Percentiles rank a stretch among this genome's conserved stretches.
Evolutionary conservation across 2,797 vertebrate species (phyloP).

Genomic region (Acrossocheilus fasciatus): DNA sequence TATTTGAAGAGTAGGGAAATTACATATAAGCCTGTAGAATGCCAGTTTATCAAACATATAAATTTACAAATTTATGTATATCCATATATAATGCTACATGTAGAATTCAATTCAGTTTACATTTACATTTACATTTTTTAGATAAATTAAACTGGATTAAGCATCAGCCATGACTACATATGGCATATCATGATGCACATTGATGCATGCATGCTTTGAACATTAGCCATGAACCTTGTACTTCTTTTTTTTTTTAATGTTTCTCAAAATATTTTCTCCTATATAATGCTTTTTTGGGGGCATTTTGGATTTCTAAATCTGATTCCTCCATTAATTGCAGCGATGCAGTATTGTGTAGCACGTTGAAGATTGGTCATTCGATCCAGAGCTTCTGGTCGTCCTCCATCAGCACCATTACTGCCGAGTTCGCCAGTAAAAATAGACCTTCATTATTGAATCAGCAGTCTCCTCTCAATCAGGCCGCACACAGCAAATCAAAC

Average conservation of each 20-base stretch:
- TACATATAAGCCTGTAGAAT: background rate
- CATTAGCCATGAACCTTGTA: background rate
- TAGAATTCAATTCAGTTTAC: background rate
- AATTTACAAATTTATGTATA: background rate
- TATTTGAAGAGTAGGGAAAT: background rate
- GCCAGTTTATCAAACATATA: background rate
- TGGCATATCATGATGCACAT: background rate
- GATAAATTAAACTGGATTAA: background rate
- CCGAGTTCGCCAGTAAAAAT: slow-evolving; percentile 17
- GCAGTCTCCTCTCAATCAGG: slow-evolving; percentile 14
- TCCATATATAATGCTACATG: background rate
- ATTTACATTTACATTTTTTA: background rate
- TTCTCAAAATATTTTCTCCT: background rate
- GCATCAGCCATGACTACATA: background rate
- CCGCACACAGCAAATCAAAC: background rate
- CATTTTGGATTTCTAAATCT: background rate
- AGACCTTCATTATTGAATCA: slow-evolving; percentile 28
- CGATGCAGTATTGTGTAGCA: background rate
- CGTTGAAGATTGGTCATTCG: background rate
- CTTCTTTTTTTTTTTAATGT: background rate
- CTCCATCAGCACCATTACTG: slow-evolving; percentile 1
- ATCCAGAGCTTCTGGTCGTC: slow-evolving; percentile 15
- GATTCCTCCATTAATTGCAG: slow-evolving; percentile 1
- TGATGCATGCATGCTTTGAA: background rate
- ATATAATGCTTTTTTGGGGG: background rate